These are phyloP conservation scores for Mus spicilegus DNA, from an alignment of 2,113 vertebrate species.

Conservation along the genomic window DNA sequence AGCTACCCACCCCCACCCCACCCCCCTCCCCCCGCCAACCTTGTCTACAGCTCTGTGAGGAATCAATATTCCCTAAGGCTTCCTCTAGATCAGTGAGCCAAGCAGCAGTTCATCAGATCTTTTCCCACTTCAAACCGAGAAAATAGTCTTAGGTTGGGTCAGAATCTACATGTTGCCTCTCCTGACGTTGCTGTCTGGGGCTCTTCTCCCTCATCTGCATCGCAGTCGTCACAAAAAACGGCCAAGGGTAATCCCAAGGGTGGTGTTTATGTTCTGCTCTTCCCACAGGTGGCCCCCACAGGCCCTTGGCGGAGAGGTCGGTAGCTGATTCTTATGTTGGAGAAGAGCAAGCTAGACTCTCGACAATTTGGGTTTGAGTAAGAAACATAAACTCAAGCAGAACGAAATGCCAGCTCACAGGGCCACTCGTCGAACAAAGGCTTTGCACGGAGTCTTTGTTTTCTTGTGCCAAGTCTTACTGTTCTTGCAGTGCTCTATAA, in stretches of 20 bases:
- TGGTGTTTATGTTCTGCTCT: not conserved
- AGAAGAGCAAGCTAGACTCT: not conserved
- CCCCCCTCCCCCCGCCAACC: not conserved
- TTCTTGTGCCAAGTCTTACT: not conserved
- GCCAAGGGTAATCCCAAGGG: not conserved
- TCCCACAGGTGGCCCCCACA: not conserved
- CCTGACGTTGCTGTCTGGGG: accelerated
- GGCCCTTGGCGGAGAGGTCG: not conserved
- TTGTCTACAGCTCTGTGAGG: not conserved
- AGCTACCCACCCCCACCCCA: no score
- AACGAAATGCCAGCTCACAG: not conserved
- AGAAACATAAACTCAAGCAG: not conserved
- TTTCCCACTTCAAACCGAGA: not conserved
- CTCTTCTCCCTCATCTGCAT: not conserved
- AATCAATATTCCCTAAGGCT: not conserved
- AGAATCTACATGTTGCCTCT: not conserved
- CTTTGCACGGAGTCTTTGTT: not conserved
- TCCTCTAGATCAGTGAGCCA: not conserved
- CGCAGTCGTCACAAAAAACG: not conserved
- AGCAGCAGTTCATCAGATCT: not conserved
- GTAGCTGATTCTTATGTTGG: not conserved
- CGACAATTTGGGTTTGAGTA: not conserved
- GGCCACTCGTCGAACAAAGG: not conserved
- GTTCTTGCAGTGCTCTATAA: not conserved
- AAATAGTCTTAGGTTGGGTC: not conserved